phyloP scores from a whole-genome alignment of 2,888 invertebrate species.

The Cephus rjabovi region DNA sequence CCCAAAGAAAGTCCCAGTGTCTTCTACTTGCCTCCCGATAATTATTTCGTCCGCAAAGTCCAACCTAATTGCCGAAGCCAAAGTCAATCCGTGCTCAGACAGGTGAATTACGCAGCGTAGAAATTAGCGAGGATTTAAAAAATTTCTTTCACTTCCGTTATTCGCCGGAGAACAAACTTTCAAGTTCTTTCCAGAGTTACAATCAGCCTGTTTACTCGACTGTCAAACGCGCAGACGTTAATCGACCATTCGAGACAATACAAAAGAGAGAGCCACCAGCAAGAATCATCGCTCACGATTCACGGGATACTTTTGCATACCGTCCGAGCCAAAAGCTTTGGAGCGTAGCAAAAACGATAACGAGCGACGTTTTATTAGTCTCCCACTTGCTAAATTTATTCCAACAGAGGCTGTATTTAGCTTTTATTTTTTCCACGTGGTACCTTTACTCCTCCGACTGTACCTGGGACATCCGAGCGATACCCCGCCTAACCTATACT shows the following conservation, averaged over 20 bases:
- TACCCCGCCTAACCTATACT: not conserved
- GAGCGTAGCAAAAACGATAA: not conserved
- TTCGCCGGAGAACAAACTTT: not conserved
- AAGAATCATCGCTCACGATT: not conserved
- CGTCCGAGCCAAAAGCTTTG: not conserved
- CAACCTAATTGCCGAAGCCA: not conserved
- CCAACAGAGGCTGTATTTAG: not conserved
- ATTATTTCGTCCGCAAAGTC: not conserved
- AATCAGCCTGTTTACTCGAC: not conserved
- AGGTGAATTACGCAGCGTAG: not conserved
- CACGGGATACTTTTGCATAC: not conserved
- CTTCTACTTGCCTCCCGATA: not conserved
- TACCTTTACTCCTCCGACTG: not conserved
- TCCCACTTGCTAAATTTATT: not conserved
- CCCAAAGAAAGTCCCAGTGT: not conserved
- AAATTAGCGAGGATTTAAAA: not conserved
- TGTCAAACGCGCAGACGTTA: not conserved
- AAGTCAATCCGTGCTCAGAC: not conserved
- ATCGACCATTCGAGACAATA: not conserved
- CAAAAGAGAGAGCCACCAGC: not conserved
- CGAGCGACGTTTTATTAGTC: not conserved
- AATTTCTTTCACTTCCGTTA: not conserved
- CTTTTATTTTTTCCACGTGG: not conserved
- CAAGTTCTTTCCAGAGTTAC: not conserved
- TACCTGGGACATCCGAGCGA: not conserved